Percentiles rank a stretch among this genome's conserved stretches.
Evolutionary conservation across 2,888 invertebrate species (phyloP).

Genomic region (Watsonalla cultraria): DNA sequence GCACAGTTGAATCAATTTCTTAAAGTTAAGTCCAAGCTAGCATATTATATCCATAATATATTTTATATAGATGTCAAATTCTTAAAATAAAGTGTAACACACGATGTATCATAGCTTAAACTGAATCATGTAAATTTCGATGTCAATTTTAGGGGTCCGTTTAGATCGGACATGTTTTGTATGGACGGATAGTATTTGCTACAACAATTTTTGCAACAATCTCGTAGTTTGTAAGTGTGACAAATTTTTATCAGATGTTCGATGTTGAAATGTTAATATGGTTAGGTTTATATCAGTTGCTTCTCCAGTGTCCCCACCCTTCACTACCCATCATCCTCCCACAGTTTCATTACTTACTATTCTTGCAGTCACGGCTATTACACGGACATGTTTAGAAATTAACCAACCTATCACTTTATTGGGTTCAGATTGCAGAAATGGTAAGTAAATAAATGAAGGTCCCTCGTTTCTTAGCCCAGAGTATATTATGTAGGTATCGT

Average conservation of each 20-base stretch:
- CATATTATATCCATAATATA: conserved; percentile 40
- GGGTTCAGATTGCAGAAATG: too few species aligned
- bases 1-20: background rate
- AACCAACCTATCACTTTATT: too few species aligned
- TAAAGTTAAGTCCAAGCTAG: conserved; percentile 12
- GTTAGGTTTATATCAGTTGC: conserved; percentile 45
- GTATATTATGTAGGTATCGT: conserved; percentile 12
- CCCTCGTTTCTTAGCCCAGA: conserved; percentile 8
- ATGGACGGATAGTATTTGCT: conserved; percentile 57
- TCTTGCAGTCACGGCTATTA: too few species aligned
- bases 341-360: background rate
- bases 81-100: conserved; percentile 48
- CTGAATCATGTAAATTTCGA: conserved; percentile 69
- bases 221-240: conserved; percentile 47
- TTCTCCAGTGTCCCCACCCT: conserved; percentile 20
- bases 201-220: conserved; percentile 70
- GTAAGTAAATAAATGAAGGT: too few species aligned
- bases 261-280: conserved; percentile 47
- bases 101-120: conserved; percentile 71
- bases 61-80: conserved; percentile 74
- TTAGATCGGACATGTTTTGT: conserved; percentile 56
- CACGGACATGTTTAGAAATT: background rate
- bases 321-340: background rate
- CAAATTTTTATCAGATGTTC: conserved; percentile 59
- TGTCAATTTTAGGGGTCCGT: conserved; percentile 72